Evolutionary conservation across 2,113 vertebrate genomes (phyloP).

Genomic region (Larimichthys polyactis): DNA sequence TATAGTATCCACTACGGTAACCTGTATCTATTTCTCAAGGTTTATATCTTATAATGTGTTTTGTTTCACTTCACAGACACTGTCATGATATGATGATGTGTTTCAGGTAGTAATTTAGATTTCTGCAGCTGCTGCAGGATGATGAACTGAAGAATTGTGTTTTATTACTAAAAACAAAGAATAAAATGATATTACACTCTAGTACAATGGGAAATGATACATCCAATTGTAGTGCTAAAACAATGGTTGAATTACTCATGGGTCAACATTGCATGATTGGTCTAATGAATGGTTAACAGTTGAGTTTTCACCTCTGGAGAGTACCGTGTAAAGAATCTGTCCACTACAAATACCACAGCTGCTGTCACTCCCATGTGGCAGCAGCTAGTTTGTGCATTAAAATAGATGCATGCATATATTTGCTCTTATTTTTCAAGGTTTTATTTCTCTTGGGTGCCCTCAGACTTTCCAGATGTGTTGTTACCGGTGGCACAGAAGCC

Average conservation of each 20-base stretch:
- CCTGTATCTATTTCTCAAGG: no score
- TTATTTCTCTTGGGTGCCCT: constrained; percentile 3
- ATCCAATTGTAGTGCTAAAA: not conserved
- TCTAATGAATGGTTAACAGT: not conserved
- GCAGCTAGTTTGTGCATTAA: no score
- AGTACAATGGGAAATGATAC: not conserved
- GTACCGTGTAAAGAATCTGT: not conserved
- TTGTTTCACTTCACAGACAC: no score
- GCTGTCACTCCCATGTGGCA: not conserved
- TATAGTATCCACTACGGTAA: no score
- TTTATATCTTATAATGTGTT: no score
- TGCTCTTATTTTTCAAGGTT: not conserved
- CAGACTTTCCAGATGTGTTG: constrained; percentile 61
- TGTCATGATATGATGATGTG: not conserved
- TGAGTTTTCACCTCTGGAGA: not conserved
- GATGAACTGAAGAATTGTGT: not conserved
- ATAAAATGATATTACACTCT: not conserved
- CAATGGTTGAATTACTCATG: not conserved
- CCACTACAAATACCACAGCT: not conserved
- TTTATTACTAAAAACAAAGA: not conserved
- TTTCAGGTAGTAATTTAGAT: not conserved
- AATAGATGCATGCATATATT: no score
- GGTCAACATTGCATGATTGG: not conserved
- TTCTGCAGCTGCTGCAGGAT: not conserved
- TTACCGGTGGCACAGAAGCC: constrained; percentile 28